Evolutionary conservation across 2,888 invertebrate species (phyloP), one percentile per base, ranked within the genome.

Genomic region (Drosophila mimica): DNA sequence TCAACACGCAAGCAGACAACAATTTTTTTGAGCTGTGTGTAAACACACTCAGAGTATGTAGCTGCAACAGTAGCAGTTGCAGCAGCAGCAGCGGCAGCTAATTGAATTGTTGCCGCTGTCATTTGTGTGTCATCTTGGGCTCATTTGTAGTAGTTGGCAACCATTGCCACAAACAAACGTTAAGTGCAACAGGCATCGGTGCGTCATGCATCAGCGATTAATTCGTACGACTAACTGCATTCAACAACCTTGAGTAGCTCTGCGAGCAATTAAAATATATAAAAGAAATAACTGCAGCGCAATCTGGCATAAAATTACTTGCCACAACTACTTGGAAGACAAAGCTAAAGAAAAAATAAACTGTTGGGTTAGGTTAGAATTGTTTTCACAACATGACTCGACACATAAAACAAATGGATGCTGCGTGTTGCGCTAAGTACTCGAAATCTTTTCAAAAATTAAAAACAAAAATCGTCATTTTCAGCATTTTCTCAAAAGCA

Each of bases 141-240:
- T 64, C n/a, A 48, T 66, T 59, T 63, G 49, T 40, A 51, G 74
- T 74, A 64, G 31, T 36, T 57, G 1, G 11, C 53, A 54, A 56
- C 54, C 61, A 34, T 31, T 17, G 54, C 70, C 64, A 54, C 61
- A 17, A 38, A 38, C 31, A 40, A 56, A 28, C 36, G 13, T 30
- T n/a, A 33, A 53, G 43, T 49, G 36, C 54, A 58, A n/a, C 49
- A 60, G 36, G 43, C 33, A 33, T 67, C 53, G 13, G 38, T 15
- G 58, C 65, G 70, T 81, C 68, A 85, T 65, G 89, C 82, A 81
- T 80, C 75, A 79, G 66, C 81, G 74, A 78, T 43, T 80, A 89
- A 85, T 82, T 80, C 84, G 89, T 80, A 77, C 89, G 76, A 68
- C 81, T 89, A 89, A 88, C 89, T 86, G 90, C 83, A 80, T 76